A percentile compares a stretch with the other conserved stretches of the same genome.
phyloP scores from a whole-genome alignment of 2,797 vertebrate species.

The Halcyon smyrnensis region DNA sequence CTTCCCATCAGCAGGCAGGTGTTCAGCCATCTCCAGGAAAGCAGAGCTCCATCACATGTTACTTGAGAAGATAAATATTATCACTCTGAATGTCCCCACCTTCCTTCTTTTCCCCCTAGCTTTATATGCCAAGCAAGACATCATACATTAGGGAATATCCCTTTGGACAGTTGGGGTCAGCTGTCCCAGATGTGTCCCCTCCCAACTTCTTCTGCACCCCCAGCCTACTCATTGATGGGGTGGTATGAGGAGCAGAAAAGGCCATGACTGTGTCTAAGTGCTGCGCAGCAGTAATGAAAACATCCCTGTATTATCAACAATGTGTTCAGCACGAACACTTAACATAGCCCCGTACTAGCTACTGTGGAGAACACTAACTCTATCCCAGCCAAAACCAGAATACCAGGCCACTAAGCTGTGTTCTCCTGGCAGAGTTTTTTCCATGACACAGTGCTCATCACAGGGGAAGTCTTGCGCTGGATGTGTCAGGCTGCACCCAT shows the following conservation, averaged over 20 bases:
- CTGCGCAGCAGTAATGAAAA: neutral
- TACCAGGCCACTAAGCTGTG: neutral
- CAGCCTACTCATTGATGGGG: neutral
- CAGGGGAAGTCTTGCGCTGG: neutral
- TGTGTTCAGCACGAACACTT: no score
- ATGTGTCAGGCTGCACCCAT: neutral
- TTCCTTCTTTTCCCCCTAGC: neutral
- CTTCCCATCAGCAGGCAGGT: neutral
- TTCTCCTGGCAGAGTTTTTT: neutral
- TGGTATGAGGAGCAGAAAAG: neutral
- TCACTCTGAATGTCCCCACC: neutral
- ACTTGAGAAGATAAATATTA: neutral
- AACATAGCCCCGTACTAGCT: no score
- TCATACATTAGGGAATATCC: neutral
- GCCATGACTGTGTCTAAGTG: no score
- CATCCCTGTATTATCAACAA: neutral
- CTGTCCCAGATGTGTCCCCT: neutral
- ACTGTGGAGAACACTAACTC: neutral
- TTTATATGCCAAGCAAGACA: neutral
- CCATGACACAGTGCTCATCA: accelerated
- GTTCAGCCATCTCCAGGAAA: neutral
- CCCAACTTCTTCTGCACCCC: neutral
- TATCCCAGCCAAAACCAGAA: neutral
- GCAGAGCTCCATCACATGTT: neutral
- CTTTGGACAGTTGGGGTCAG: neutral